Evolutionary conservation across 1,140 invertebrate genomes (phyloP), one percentile per base, ranked within the genome.

Genomic region (Planococcus citri): DNA sequence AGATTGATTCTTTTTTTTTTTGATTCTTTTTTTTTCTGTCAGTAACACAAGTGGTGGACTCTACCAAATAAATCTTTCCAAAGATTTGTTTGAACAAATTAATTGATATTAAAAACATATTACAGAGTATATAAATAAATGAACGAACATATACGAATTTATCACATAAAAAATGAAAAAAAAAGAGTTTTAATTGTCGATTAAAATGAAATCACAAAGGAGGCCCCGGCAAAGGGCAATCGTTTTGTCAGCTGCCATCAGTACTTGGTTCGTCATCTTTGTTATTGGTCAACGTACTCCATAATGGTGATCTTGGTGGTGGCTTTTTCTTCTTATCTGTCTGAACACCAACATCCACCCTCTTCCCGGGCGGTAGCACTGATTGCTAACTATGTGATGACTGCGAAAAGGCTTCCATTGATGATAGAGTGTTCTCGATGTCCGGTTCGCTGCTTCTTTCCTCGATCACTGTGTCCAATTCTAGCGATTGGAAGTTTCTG

Each of bases 381-480:
- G 67, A 51, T 69, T 69, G 70, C 70, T 71, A 67, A 57, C 70
- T 41, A 33, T 51, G 64, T 14, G 68, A 57, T 20, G 64, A 68
- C 41, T 37, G 38, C 24, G 27, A 68, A 41, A 61, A 37, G 27
- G 25, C 25, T 64, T 64, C 60, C 25, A 27, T 64, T 17, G 60
- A 64, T 64, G 60, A 64, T 64, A 72, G 22, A 24, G 57, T 69
- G 21, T 29, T 61, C 21, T 73, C 74, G 20, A 73, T 84, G 76
- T 91, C 88, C 9, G 86, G 85, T 76, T 90, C 88, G 22, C 82
- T 84, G 22, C 25, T 64, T 71, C 87, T 82, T 75, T 91, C 89
- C 76, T 91, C 89, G 17, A 91, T 81, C 12, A 91, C 89, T 0
- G 89, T 91, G 75, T 90, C 89, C 73, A 91, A 79, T 76, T 91